Evolutionary conservation across 1,140 invertebrate genomes (phyloP).

Genomic region (Leptonema lineaticorne): DNA sequence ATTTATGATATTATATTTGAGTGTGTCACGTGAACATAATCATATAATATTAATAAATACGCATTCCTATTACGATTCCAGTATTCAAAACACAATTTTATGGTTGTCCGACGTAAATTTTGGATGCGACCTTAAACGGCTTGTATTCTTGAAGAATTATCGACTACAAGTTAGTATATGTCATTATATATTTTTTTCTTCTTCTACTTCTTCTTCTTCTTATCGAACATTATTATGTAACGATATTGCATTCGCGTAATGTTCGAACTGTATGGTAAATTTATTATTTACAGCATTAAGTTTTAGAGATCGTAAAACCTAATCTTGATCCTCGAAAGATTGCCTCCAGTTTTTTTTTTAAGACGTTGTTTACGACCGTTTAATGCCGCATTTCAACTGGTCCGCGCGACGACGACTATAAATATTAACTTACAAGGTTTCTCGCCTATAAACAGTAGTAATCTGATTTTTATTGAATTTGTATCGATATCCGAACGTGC

Average conservation of each 20-base stretch:
- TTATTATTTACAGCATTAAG: slow-evolving; percentile 15
- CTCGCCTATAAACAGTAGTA: slow-evolving; percentile 19
- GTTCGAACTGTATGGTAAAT: background rate
- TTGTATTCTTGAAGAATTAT: too few species aligned
- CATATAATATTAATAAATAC: too few species aligned
- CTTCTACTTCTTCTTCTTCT: too few species aligned
- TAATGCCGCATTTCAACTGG: slow-evolving; percentile 12
- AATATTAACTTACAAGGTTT: slow-evolving; percentile 9
- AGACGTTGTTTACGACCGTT: slow-evolving; percentile 24
- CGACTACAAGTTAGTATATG: too few species aligned
- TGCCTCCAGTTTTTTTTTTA: slow-evolving; percentile 23
- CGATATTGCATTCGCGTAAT: slow-evolving; percentile 1
- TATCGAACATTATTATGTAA: background rate
- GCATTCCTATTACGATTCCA: too few species aligned
- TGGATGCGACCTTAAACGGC: too few species aligned
- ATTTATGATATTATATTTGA: too few species aligned
- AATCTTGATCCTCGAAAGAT: slow-evolving; percentile 11
- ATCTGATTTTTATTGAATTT: slow-evolving; percentile 12
- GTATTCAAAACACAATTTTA: too few species aligned
- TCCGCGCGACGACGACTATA: background rate
- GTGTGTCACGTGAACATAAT: too few species aligned
- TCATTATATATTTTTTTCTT: too few species aligned
- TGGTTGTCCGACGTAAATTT: too few species aligned
- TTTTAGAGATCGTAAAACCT: slow-evolving; percentile 18
- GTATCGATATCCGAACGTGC: too few species aligned